Base-by-base conservation (phyloP, 2,797 vertebrate species). In the Luscinia luscinia region DNA sequence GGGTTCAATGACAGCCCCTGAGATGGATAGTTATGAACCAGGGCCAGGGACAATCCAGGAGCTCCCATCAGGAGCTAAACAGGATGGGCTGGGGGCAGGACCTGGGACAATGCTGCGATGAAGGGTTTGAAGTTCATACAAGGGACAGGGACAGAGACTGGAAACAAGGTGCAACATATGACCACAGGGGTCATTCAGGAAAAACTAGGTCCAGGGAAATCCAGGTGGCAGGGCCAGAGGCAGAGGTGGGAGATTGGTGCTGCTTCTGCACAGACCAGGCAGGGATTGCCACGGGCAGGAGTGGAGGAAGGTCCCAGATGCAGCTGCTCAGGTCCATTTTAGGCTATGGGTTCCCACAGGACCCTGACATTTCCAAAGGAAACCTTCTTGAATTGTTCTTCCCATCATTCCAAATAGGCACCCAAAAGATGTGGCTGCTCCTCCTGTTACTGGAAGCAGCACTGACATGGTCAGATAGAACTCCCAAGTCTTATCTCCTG, bases 281-380 rank as follows among this genome's bases (percentile, higher is more conserved):
- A 38, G 16, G 26, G 28, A 12, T 28, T 38, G 20, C 18, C 2
- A 8, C 0, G 1, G 24, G 2, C 49, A 43, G n/a, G 18, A 30
- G 8, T 36, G 17, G 2, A 38, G 24, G 28, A 49, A 27, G 14
- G 22, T 11, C 9, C 12, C 15, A 41, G 30, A 4, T 20, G 36
- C 14, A 48, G 34, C 76, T 57, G 41, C 34, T 82, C 34, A 64
- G 63, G 26, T 40, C 28, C 14, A 9, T 64, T 72, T 32, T 20
- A n/a, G 4, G 30, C 9, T 15, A 2, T 7, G 34, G 9, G 10
- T 41, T 21, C 27, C 4, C 21, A 30, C 12, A 43, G 28, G 6
- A 58, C 18, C 19, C 28, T 68, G 63, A 18, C 3, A 34, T 57
- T 88, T 82, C 23, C 55, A 82, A 30, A 23, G 7, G 12, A 84